Evolutionary conservation across 2,888 invertebrate species (phyloP), one percentile per base, ranked within the genome.

Genomic region (Cryptocheilus praepositus): DNA sequence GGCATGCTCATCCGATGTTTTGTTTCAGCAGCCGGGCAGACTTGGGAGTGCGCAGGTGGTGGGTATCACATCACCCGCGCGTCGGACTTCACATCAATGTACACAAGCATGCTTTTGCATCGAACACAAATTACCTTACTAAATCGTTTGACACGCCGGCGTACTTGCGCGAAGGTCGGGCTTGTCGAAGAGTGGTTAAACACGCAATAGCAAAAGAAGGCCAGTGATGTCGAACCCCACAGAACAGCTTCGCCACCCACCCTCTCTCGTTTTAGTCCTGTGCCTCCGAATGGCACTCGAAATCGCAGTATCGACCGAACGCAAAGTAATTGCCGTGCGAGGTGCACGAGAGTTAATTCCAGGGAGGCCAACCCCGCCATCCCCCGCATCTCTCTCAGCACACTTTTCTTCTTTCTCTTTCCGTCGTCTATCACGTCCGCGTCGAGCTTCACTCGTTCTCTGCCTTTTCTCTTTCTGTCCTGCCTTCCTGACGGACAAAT

Each of bases 401-500:
- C 22, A 16, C 28, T n/a, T 13, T 1, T 46, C 25, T 43, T 58
- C 68, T 61, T 54, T 57, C 60, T 56, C 49, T 49, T 18, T 49
- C 16, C 16, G 18, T 16, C 13, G 16, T n/a, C n/a, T n/a, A 15
- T 4, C 46, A 19, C 53, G 16, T 4, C n/a, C n/a, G n/a, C n/a
- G n/a, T n/a, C n/a, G 36, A 13, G 54, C 15, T 5, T n/a, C 21
- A 43, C 66, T 60, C 61, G 49, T 28, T 22, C 54, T 28, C 11
- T 28, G 13, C 60, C 15, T 8, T 21, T 25, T 49, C 67, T 61
- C 61, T 43, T 46, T 63, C 18, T 28, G 7, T 28, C 28, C 58
- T 19, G 69, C 65, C 70, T 58, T 73, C 68, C 76, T 69, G 64
- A 70, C 71, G 67, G 72, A 79, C 72, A 79, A 79, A 79, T 79